Conservation (phyloP, 2,113 vertebrate species). For the Anguilla japonica region DNA sequence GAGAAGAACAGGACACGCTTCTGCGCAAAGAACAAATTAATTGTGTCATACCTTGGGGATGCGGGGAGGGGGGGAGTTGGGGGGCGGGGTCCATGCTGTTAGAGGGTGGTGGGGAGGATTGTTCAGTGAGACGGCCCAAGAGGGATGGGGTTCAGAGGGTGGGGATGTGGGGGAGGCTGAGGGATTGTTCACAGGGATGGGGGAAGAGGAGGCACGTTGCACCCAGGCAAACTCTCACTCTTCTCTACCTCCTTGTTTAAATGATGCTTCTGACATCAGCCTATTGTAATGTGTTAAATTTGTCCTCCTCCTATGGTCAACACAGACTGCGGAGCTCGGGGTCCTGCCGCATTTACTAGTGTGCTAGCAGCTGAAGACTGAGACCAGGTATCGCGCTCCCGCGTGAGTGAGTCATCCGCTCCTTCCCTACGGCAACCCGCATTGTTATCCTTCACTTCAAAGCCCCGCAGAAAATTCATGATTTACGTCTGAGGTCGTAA, state of each 20-base stretch:
- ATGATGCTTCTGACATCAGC: background rate
- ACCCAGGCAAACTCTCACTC: background rate
- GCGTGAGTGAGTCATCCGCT: conserved; percentile 54
- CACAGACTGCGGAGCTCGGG: background rate
- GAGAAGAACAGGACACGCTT: background rate
- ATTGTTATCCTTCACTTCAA: conserved; percentile 59
- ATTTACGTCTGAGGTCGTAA: conserved; percentile 4
- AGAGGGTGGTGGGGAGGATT: too few relatives aligned
- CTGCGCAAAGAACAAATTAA: background rate
- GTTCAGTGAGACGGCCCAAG: too few relatives aligned
- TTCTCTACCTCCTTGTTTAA: background rate
- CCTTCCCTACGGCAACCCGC: conserved; percentile 53
- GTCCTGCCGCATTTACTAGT: background rate
- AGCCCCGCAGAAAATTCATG: conserved; percentile 52
- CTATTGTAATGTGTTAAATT: background rate
- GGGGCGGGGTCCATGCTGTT: background rate
- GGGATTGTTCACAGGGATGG: too few relatives aligned
- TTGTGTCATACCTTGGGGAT: background rate
- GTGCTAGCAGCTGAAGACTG: too few relatives aligned
- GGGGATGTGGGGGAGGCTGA: too few relatives aligned
- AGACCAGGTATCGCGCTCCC: conserved; percentile 17
- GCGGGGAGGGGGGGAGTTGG: too few relatives aligned
- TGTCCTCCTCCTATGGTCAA: background rate
- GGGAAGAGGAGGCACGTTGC: too few relatives aligned
- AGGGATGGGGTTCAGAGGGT: too few relatives aligned